These are phyloP conservation scores for Mongoloraphidia duomilia DNA, from an alignment of 2,888 invertebrate genomes.

Conservation along the genomic window DNA sequence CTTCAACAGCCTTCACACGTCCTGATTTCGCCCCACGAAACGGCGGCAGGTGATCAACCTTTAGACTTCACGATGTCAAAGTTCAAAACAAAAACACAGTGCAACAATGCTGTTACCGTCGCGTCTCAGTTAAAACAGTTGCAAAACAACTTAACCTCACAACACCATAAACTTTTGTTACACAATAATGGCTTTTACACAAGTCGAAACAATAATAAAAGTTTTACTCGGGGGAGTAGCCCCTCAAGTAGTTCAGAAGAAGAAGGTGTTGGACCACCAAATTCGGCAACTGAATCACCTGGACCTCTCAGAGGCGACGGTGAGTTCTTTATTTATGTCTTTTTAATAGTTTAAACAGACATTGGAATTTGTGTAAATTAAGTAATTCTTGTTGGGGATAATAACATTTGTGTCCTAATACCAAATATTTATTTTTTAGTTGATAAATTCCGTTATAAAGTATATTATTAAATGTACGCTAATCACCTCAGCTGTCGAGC, in stretches of 20 bases:
- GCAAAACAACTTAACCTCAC: conserved; percentile 17
- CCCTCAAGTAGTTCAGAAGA: conserved; percentile 27
- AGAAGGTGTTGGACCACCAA: conserved; percentile 30
- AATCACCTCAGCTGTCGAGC: too few relatives aligned
- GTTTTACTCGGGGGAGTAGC: conserved; percentile 25
- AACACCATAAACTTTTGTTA: conserved; percentile 29
- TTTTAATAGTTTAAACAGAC: background rate
- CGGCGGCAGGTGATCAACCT: conserved; percentile 41
- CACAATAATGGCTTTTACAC: conserved; percentile 29
- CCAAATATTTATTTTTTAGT: background rate
- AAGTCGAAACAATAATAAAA: conserved; percentile 25
- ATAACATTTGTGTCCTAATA: background rate
- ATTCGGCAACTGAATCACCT: conserved; percentile 26
- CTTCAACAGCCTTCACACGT: conserved; percentile 37
- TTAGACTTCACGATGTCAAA: conserved; percentile 60
- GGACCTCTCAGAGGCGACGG: conserved; percentile 29
- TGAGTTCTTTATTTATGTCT: conserved; percentile 20
- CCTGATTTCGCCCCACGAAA: conserved; percentile 31
- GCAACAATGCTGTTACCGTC: conserved; percentile 17
- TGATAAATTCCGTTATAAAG: too few relatives aligned
- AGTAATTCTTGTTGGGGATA: background rate
- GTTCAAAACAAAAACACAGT: conserved; percentile 29
- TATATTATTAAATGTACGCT: too few relatives aligned
- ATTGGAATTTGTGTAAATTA: background rate
- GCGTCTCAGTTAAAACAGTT: conserved; percentile 28